Conservation (phyloP, 2,113 vertebrate species). For the Tyrannus savana region DNA sequence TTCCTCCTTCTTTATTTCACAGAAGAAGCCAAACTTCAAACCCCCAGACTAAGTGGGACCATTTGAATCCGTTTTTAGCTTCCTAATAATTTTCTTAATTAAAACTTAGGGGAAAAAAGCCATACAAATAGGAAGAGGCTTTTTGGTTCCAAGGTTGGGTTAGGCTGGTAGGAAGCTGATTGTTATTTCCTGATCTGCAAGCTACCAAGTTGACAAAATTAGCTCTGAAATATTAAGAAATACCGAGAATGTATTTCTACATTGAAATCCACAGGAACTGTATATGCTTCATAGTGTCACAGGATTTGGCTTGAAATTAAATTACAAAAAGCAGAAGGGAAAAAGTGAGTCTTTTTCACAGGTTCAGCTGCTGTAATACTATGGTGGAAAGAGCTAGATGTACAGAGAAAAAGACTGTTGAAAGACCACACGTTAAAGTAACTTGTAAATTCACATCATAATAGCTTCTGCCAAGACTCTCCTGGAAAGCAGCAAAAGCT, state of each 20-base stretch:
- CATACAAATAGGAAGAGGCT: background rate
- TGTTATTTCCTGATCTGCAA: background rate
- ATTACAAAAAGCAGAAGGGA: constrained; percentile 4
- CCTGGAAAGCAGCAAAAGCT: background rate
- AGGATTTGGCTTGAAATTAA: background rate
- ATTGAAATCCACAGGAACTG: background rate
- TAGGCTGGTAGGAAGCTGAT: background rate
- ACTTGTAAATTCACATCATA: background rate
- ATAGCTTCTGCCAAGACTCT: background rate
- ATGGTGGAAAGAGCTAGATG: background rate
- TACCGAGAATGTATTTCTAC: background rate
- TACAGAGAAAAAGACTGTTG: background rate
- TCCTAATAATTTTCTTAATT: background rate
- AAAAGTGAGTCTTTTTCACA: background rate
- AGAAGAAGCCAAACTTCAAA: background rate
- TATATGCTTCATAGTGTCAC: background rate
- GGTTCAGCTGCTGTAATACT: background rate
- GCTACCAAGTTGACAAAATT: background rate
- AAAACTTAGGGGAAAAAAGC: background rate
- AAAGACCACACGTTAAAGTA: background rate
- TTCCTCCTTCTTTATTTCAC: background rate
- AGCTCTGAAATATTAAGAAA: background rate
- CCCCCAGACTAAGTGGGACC: background rate
- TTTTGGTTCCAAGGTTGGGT: background rate
- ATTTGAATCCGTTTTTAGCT: background rate